These are phyloP conservation scores for Hydrotaea cyrtoneurina DNA, from an alignment of 2,888 invertebrate species.

Conservation along the genomic window DNA sequence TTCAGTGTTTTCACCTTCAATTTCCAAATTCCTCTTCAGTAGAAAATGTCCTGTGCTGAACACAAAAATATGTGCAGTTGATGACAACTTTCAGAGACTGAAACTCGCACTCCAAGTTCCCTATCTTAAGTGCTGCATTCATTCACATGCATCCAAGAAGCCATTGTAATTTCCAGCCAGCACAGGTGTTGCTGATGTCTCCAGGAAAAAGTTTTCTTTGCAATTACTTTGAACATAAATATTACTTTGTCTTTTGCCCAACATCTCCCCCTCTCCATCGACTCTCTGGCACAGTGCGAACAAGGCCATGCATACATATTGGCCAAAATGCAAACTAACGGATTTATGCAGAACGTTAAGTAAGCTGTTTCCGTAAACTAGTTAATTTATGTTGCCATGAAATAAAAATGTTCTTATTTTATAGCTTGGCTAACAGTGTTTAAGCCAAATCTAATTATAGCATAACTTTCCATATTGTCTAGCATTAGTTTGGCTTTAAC, in stretches of 20 bases:
- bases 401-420: not conserved
- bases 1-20: too few species aligned
- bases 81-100: not conserved
- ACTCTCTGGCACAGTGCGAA: not conserved
- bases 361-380: not conserved
- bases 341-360: too few species aligned
- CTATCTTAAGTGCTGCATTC: not conserved
- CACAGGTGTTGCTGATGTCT: constrained; percentile 36
- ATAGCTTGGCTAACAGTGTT: not conserved
- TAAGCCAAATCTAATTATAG: constrained; percentile 1
- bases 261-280: not conserved
- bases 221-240: constrained; percentile 37
- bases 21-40: too few species aligned
- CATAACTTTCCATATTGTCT: not conserved
- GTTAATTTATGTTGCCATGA: not conserved
- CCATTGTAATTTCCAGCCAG: not conserved
- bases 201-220: constrained; percentile 13
- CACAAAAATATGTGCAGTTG: not conserved
- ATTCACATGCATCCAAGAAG: not conserved
- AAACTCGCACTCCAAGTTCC: not conserved
- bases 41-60: not conserved
- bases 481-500: constrained; percentile 2
- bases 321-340: not conserved
- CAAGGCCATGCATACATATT: not conserved
- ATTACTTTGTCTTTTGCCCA: constrained; percentile 29